Evolutionary conservation across 2,113 vertebrate genomes (phyloP), one percentile per base, ranked within the genome.

Genomic region (Pseudopodoces humilis): DNA sequence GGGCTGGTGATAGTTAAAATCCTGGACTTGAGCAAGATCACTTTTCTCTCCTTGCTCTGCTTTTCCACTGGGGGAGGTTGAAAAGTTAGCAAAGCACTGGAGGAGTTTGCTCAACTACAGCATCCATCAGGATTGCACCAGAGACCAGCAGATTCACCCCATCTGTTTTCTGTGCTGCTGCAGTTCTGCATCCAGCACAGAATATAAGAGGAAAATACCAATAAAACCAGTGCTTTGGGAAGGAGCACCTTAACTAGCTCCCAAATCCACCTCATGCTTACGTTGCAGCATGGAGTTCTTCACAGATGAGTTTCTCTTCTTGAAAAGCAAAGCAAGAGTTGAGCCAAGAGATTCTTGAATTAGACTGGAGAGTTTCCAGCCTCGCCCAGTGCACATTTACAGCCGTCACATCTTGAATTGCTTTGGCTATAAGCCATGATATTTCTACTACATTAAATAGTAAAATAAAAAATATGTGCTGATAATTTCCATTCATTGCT

Each of bases 161-260:
- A 1, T 43, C 58, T 47, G 41, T 78, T 78, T 31, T 4, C 63
- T 1, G 2, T 7, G 8, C 65, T 55, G 56, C 35, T 58, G 50
- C 76, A 55, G 58, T 43, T 33, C 47, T 27, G 24, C 21, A 13
- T 11, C 71, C 77, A 23, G 72, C 69, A 3, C 44, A 3, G 31
- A 9, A 3, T 0, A 7, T 0, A 0, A 35, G 17, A 21, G 9
- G 11, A 17, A 49, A 85, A 30, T 30, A 13, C 2, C 64, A 65
- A 6, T 3, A 10, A 24, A 75, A 15, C 1, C 0, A 0, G 16
- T 13, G 14, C 7, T 59, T 20, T 28, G 30, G 49, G 65, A 83
- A 67, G 31, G 46, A 46, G 28, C 15, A 50, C n/a, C 20, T 8
- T 28, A 25, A n/a, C 33, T 24, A 47, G 15, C 39, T 35, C 82